Evolutionary conservation across 2,797 vertebrate species (phyloP).

Genomic region (Clarias laeviceps): DNA sequence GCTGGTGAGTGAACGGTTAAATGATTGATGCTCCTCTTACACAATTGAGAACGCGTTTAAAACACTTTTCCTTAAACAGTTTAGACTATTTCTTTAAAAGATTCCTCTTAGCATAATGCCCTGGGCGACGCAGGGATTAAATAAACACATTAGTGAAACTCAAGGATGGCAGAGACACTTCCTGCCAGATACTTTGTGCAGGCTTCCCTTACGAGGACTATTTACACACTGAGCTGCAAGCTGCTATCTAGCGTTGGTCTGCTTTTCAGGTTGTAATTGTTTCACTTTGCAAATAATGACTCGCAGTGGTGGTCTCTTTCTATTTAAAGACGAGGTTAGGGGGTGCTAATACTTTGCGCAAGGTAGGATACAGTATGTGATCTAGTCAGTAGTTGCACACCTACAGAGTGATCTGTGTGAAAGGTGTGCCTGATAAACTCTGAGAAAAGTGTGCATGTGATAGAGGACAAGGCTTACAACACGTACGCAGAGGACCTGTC

Average conservation of each 20-base stretch:
- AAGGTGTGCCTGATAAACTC: not conserved
- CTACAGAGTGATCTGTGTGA: not conserved
- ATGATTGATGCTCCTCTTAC: not conserved
- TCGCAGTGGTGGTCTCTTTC: too few species aligned
- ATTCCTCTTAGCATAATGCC: not conserved
- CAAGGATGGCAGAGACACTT: not conserved
- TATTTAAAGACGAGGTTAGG: not conserved
- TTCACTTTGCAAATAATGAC: not conserved
- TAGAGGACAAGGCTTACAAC: not conserved
- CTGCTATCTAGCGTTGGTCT: too few species aligned
- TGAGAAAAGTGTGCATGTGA: not conserved
- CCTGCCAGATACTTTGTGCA: not conserved
- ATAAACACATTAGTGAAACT: constrained; percentile 12
- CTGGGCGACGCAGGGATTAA: not conserved
- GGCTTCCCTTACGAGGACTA: not conserved
- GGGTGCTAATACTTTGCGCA: not conserved
- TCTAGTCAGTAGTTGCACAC: not conserved
- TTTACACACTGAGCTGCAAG: not conserved
- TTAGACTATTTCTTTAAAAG: not conserved
- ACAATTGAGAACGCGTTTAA: not conserved
- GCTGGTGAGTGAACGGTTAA: not conserved
- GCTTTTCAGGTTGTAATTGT: not conserved
- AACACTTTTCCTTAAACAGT: constrained; percentile 4
- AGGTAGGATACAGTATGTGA: not conserved
- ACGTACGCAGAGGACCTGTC: not conserved